A percentile compares a stretch with the other conserved stretches of the same genome.
Evolutionary conservation across 2,888 invertebrate species (phyloP).

Genomic region (Tanypteryx hageni): DNA sequence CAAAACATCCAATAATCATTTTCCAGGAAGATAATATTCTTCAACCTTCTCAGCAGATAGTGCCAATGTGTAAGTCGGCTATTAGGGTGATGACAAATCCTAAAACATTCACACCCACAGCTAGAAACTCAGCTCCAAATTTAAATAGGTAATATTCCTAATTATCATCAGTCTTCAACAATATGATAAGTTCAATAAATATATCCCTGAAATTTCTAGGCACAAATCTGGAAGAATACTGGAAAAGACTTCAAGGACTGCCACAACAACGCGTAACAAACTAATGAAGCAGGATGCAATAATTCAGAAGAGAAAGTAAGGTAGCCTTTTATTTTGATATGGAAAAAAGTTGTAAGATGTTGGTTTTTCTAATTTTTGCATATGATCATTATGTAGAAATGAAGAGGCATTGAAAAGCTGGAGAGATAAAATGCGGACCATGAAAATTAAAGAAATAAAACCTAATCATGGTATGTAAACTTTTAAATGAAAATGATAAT

Average conservation of each 20-base stretch:
- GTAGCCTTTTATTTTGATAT: not conserved
- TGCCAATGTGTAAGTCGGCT: slow-evolving; percentile 11
- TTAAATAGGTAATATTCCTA: not conserved
- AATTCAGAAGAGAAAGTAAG: slow-evolving; percentile 25
- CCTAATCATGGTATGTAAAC: not conserved
- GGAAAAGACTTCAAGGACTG: not conserved
- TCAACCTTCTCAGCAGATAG: not conserved
- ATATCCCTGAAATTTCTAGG: not conserved
- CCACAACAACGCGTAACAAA: not conserved
- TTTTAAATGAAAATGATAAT: not conserved
- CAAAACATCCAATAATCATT: not conserved
- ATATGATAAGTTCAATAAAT: not conserved
- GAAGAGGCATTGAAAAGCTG: slow-evolving; percentile 46
- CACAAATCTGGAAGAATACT: not conserved
- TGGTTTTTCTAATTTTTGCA: not conserved
- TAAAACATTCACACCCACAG: not conserved
- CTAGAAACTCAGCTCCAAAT: slow-evolving; percentile 15
- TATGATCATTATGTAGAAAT: not conserved
- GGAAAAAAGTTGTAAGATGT: not conserved
- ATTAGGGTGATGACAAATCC: not conserved
- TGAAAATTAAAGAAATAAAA: slow-evolving; percentile 18
- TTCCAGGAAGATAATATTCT: not conserved
- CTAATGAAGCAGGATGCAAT: not conserved
- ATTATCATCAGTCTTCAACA: not conserved
- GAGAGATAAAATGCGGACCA: slow-evolving; percentile 31